Evolutionary conservation across 2,888 invertebrate species (phyloP), one percentile per base, ranked within the genome.

Genomic region (Ethmia dodecea): DNA sequence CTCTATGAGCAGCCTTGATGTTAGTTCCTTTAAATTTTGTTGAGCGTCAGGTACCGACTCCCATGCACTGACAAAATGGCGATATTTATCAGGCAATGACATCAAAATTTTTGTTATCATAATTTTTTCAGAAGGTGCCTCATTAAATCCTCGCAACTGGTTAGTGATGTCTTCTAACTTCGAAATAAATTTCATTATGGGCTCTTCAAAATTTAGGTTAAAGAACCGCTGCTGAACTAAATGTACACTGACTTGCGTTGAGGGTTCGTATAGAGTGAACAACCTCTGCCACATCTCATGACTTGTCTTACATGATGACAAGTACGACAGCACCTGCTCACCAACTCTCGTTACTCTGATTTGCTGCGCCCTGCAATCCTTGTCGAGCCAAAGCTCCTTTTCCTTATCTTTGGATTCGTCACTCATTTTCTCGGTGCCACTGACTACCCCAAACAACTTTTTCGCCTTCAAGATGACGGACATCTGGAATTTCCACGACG

Each of bases 1-100:
- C n/a, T 34, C 34, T 8, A 34, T 8, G 3, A 34, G 13, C 11
- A 34, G 11, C 9, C 34, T 20, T 2, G 34, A 20, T 6, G 29
- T 33, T 20, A 33, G 8, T 2, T 24, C 33, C 30, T 37, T 38
- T 12, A 35, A 25, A 16, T 18, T 29, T 20, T 16, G 38, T 12
- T 33, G 16, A 28, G 28, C 14, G 28, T 26, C 35, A 12, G 41
- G 35, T 12, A 22, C 29, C 14, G 29, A 27, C 9, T 27, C 27
- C 27, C 27, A 27, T 4, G 30, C 26, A 37, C 40, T 32, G 32
- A 27, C 33, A 38, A 27, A 40, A 33, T 33, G 25, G 8, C 13
- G 15, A 26, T 33, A 37, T 29, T 26, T 24, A 5, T 11, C 24
- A 24, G 28, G 33, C 5, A 33, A 10, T 12, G 13, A 12, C 28